Base-by-base conservation (phyloP, 2,888 invertebrate species). In the Orthosia cruda region DNA sequence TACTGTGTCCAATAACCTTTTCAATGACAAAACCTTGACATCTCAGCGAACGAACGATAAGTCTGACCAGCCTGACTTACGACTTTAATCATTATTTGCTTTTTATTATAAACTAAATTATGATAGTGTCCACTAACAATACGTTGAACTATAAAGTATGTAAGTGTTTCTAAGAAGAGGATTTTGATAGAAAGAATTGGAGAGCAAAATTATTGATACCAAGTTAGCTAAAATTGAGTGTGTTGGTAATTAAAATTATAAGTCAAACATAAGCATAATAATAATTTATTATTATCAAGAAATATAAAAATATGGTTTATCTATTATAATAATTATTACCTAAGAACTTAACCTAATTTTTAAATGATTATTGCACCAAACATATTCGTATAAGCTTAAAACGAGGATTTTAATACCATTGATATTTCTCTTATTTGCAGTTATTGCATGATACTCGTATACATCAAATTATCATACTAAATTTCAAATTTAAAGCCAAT, bases 251-350 rank as follows among this genome's bases (percentile, higher is more conserved):
- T 20, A 16, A 32, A 61, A 52, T 45, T 13, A 57, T 1, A 32
- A 54, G 23, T 57, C 52, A 62, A 12, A 49, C 4, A 57, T 61
- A 40, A 52, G 9, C 16, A 26, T 55, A 52, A 57, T 55, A 65
- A 76, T 70, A 75, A 69, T 81, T 73, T 74, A 66, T 65, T 81
- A 65, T 62, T 62, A 61, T 68, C 50, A 64, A 45, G 13, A 74
- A 64, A 64, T 74, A 64, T 18, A 32, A 61, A 64, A 75, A 61
- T 61, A 75, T 49, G 32, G 5, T 52, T 59, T 47, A 61, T 13
- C 20, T 63, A 58, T 49, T 7, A 49, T 32, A 26, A 20, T 49
- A 54, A 26, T 45, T 45, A 55, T 55, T 16, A 54, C 15, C 32
- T 62, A 69, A 40, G 18, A 49, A 49, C 52, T 71, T 59, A 71